Evolutionary conservation across 2,113 vertebrate species (phyloP).

Genomic region (Saimiri boliviensis): DNA sequence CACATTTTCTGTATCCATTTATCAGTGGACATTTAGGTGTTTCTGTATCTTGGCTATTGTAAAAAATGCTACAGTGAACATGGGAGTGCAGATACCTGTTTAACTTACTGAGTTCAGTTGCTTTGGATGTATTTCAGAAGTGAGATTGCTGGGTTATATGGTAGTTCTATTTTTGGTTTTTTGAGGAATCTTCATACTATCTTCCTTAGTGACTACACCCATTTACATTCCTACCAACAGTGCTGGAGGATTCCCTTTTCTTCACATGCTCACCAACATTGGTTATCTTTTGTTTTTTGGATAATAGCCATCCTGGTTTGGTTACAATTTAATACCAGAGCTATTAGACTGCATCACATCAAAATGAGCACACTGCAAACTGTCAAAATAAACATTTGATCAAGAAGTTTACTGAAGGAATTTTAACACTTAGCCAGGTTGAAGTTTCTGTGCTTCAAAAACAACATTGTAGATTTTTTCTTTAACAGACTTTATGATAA

Average conservation of each 20-base stretch:
- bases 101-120: background rate
- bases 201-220: background rate
- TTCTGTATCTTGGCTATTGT: background rate
- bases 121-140: background rate
- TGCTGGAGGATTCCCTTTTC: background rate
- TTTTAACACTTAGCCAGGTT: background rate
- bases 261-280: background rate
- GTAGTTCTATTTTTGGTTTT: background rate
- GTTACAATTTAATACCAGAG: background rate
- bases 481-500: constrained; percentile 28
- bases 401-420: background rate
- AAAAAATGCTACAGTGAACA: background rate
- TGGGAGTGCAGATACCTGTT: background rate
- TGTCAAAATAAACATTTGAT: background rate
- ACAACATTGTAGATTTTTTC: background rate
- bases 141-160: background rate
- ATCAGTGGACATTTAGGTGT: background rate
- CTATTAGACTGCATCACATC: background rate
- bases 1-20: background rate
- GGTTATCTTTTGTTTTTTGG: background rate
- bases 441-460: constrained; percentile 36
- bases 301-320: background rate
- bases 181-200: background rate
- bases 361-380: background rate
- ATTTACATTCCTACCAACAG: background rate